Percentiles rank a stretch among this genome's conserved stretches.
These are phyloP conservation scores for Antheraea yamamai DNA, from an alignment of 2,888 invertebrate genomes.

Conservation along the genomic window DNA sequence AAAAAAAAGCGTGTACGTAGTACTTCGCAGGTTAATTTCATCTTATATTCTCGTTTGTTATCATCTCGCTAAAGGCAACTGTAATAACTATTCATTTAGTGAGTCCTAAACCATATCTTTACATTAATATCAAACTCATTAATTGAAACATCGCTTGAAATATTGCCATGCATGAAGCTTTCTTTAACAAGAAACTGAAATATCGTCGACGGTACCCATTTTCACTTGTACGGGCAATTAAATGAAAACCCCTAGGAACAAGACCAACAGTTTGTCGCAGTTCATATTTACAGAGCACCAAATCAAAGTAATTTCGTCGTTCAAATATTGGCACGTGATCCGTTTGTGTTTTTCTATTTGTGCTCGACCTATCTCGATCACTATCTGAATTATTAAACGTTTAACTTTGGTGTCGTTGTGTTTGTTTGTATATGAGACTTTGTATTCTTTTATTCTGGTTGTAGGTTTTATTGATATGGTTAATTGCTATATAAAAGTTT, in stretches of 20 bases:
- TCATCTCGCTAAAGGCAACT: neutral
- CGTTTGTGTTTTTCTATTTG: slow-evolving; percentile 22
- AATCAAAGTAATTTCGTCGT: slow-evolving; percentile 18
- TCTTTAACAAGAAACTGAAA: neutral
- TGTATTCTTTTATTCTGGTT: neutral
- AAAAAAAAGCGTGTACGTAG: too few species aligned
- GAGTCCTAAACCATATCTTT: neutral
- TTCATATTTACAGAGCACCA: slow-evolving; percentile 16
- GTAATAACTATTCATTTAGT: neutral
- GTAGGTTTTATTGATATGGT: neutral
- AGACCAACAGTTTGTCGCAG: slow-evolving; percentile 8
- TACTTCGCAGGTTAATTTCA: neutral
- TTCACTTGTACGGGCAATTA: neutral
- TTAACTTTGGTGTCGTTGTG: neutral
- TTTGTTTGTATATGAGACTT: neutral
- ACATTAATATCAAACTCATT: neutral
- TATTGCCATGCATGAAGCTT: neutral
- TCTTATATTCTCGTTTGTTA: neutral
- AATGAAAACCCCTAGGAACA: slow-evolving; percentile 6
- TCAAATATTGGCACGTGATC: slow-evolving; percentile 22
- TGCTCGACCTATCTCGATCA: slow-evolving; percentile 7
- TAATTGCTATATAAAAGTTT: neutral
- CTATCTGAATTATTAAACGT: slow-evolving; percentile 11
- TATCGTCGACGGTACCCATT: neutral
- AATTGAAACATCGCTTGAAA: neutral